Percentiles rank a stretch among this genome's conserved stretches.
Evolutionary conservation across 2,888 invertebrate genomes (phyloP).

Genomic region (Microctonus aethiopoides): DNA sequence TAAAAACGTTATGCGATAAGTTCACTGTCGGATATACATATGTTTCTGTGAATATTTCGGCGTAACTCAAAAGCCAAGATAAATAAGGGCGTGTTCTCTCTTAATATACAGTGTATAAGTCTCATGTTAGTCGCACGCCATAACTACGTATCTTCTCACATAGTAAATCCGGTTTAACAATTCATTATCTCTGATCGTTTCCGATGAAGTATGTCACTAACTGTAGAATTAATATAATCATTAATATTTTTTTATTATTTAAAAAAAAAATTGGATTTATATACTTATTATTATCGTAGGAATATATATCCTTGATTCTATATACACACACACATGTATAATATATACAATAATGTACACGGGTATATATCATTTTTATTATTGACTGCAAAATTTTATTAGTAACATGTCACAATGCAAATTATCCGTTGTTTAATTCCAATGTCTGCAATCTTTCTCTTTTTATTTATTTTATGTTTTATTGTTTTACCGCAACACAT

Average conservation of each 20-base stretch:
- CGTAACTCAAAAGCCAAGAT: slow-evolving; percentile 64
- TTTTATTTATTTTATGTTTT: background rate
- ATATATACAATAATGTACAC: background rate
- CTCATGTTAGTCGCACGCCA: background rate
- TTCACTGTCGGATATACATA: slow-evolving; percentile 45
- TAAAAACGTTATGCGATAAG: slow-evolving; percentile 1
- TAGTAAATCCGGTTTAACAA: background rate
- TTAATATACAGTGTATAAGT: background rate
- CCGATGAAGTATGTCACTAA: background rate
- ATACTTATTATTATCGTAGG: too few relatives aligned
- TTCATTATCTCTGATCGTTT: background rate
- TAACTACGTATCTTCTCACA: background rate
- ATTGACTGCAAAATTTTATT: slow-evolving; percentile 7
- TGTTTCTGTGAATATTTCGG: slow-evolving; percentile 64
- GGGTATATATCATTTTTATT: background rate
- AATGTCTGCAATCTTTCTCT: background rate
- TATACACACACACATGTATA: slow-evolving; percentile 3
- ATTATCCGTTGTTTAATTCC: background rate
- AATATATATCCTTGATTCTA: too few relatives aligned
- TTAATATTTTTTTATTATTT: background rate
- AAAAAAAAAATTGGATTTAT: background rate
- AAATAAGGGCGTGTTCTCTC: slow-evolving; percentile 64
- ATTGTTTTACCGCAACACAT: background rate
- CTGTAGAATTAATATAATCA: background rate
- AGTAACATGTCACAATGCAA: background rate